Evolutionary conservation across 37 sponge, comb jelly and placozoan genomes (phyloP), one percentile per base, ranked within the genome.

Genomic region (Theonella swinhoei): DNA sequence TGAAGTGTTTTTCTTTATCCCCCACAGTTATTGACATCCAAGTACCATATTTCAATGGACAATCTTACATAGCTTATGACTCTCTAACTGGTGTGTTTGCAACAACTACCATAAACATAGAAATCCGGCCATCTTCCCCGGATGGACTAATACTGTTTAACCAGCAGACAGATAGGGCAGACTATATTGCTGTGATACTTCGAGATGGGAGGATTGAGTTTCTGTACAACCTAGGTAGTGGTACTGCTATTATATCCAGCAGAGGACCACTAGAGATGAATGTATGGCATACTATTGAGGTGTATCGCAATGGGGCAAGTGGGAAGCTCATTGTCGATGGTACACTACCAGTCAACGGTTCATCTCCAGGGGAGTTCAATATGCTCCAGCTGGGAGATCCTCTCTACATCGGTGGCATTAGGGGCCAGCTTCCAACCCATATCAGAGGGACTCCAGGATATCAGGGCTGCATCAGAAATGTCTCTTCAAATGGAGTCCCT

Each of bases 241-340:
- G 85, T 31, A 17, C 82, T 1, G 82, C 76, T 14, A 74, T 36
- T 23, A 83, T 90, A 61, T 31, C 28, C 35, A 80, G 81, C 43
- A 59, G 19, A 30, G 32, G 36, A 34, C 77, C 70, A 29, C 40
- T 90, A 54, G 29, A 65, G 9, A 37, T 85, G 29, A 38, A 69
- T 14, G 74, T 83, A 3, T 91, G 92, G 92, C 92, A 91, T 64
- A 82, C 39, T 9, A 68, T 91, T 2, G 79, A 83, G 43, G 88
- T 37, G 3, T 62, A 31, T 23, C 42, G 92, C 5, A 78, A 68
- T 29, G 88, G 89, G 3, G 33, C 25, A 28, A 75, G 25, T 67
- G 92, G 92, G 14, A 38, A 68, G 34, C n/a, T 91, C 42, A 63
- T 69, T 26, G 89, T 91, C 9, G 60, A 91, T 70, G 62, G 61